Evolutionary conservation across 2,113 vertebrate species (phyloP), one percentile per base, ranked within the genome.

Genomic region (Otocyon megalotis): DNA sequence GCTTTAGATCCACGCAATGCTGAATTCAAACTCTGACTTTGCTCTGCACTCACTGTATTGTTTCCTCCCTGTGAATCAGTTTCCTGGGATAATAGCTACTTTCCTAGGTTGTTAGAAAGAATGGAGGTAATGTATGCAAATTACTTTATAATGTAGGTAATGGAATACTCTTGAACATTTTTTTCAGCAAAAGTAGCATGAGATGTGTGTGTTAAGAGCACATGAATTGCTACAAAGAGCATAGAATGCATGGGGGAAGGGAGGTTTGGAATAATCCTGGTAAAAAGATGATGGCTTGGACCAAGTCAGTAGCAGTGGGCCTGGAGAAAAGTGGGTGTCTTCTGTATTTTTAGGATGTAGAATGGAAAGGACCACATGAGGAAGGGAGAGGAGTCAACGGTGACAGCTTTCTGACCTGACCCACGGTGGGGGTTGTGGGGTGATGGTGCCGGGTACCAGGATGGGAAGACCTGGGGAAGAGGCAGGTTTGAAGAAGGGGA

Each of bases 31-130:
- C 32, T 37, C 54, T 77, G 60, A 67, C 54, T 87, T 96, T 15
- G 4, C 28, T 72, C 13, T 8, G 16, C 32, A 53, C 54, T 82
- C 65, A 24, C 60, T 87, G 30, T 80, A 74, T 77, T 65, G 35
- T 82, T 87, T 96, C 87, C 50, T 90, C 24, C 69, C 54, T 28
- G 12, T 43, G 37, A 89, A 77, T 94, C 81, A 48, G 67, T 87
- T 94, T 94, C 92, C 67, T 84, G 87, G 26, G 54, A 96, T 90
- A 92, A 97, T 53, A 93, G 81, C 92, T 90, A 65, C 32, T 94
- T 93, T 53, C 9, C 56, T 90, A 32, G 19, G 35, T 83, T 79
- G 30, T 93, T 93, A 90, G 65, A 83, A 94, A 94, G 67, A 93
- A 77, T 88, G 56, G 69, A 96, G 35, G 85, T 89, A 79, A 94